Percentiles rank a stretch among this genome's conserved stretches.
These are phyloP conservation scores for Plectropomus leopardus DNA, from an alignment of 2,113 vertebrate genomes.

Conservation along the genomic window DNA sequence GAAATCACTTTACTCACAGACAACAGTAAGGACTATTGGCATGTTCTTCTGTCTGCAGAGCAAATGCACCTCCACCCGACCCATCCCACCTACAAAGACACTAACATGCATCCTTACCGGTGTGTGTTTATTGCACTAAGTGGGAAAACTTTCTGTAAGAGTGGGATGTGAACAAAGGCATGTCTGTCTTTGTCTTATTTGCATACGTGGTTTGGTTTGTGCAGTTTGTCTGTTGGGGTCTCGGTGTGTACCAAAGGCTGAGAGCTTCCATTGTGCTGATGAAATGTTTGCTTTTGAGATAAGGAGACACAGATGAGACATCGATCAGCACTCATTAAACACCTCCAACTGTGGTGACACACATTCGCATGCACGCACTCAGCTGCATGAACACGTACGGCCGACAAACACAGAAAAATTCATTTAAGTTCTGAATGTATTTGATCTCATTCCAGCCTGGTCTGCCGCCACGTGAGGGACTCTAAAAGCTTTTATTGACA, in stretches of 20 bases:
- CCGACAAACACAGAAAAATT: constrained; percentile 46
- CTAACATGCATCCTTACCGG: background rate
- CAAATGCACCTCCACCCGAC: constrained; percentile 26
- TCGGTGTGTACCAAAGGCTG: constrained; percentile 65
- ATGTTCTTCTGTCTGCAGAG: constrained; percentile 64
- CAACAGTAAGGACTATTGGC: constrained; percentile 72
- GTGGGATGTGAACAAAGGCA: constrained; percentile 53
- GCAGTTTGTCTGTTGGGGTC: constrained; percentile 58
- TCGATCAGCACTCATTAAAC: constrained; percentile 76
- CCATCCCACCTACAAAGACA: constrained; percentile 13
- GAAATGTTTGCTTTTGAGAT: constrained; percentile 79
- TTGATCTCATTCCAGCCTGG: constrained; percentile 38
- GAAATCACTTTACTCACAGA: constrained; percentile 76
- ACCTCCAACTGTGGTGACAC: constrained; percentile 52
- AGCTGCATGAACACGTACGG: constrained; percentile 1
- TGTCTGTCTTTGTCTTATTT: constrained; percentile 58
- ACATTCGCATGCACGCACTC: constrained; percentile 17
- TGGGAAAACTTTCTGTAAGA: constrained; percentile 12
- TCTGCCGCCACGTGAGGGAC: constrained; percentile 20
- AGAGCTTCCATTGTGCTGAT: constrained; percentile 64
- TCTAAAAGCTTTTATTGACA: constrained; percentile 65
- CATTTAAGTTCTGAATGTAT: constrained; percentile 26
- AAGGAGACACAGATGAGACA: constrained; percentile 66
- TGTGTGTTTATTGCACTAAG: constrained; percentile 7
- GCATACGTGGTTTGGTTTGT: constrained; percentile 48